Conservation (phyloP, 2,888 invertebrate genomes). For the Drosophila mayaguana region DNA sequence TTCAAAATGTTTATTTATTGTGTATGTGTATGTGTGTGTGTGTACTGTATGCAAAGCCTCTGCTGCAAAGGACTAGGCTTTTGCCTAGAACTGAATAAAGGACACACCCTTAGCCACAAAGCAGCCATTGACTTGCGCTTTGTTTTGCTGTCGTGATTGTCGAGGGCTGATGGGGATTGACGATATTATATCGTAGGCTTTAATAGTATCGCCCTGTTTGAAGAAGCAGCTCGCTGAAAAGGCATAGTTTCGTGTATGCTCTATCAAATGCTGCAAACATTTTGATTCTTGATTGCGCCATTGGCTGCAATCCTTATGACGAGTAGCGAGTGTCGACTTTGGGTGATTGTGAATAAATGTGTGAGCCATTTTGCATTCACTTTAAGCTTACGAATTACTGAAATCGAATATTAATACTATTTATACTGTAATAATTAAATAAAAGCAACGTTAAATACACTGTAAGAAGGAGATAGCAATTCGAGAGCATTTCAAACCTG, state of each 20-base stretch:
- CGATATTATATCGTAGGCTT: constrained; percentile 3
- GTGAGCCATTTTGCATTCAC: constrained; percentile 21
- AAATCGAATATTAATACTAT: too few species aligned
- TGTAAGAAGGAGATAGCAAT: too few species aligned
- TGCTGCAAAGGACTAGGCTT: constrained; percentile 24
- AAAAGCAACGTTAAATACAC: too few species aligned
- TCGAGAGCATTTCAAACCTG: too few species aligned
- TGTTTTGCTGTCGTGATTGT: constrained; percentile 1
- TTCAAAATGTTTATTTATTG: constrained; percentile 28
- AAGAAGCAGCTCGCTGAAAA: neutral
- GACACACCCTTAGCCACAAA: constrained; percentile 30
- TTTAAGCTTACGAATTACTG: constrained; percentile 17
- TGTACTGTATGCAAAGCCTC: constrained; percentile 24
- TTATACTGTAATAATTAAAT: too few species aligned
- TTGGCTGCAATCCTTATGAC: neutral
- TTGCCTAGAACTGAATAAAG: constrained; percentile 43
- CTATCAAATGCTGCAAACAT: neutral
- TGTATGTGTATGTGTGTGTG: neutral
- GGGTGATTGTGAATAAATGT: too few species aligned
- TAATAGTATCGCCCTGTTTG: neutral
- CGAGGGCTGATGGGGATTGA: constrained; percentile 10
- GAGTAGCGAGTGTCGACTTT: neutral
- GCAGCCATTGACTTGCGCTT: constrained; percentile 31
- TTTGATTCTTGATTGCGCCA: neutral
- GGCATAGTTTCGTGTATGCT: neutral